Evolutionary conservation across 2,888 invertebrate genomes (phyloP).

Genomic region (Cephus runcator): DNA sequence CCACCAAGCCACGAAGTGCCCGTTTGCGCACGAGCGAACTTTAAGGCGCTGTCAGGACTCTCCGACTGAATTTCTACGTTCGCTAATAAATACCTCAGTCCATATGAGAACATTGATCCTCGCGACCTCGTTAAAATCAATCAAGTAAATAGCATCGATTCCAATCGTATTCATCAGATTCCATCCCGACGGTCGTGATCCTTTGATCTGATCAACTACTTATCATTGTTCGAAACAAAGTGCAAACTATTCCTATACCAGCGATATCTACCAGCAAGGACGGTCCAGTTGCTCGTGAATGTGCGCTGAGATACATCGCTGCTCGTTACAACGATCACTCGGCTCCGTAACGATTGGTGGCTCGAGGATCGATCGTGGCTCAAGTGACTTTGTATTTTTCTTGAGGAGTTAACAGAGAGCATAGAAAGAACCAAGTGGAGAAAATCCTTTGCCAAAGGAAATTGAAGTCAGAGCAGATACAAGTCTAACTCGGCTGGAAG

Average conservation of each 20-base stretch:
- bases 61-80: background rate
- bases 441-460: background rate
- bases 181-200: background rate
- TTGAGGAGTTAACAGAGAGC: background rate
- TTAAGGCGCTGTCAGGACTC: background rate
- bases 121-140: background rate
- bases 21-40: background rate
- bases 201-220: background rate
- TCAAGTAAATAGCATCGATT: background rate
- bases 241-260: background rate
- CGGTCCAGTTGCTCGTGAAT: background rate
- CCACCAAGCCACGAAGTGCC: conserved; percentile 14
- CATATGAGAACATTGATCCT: background rate
- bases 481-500: background rate
- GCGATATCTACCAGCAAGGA: background rate
- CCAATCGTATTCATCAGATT: background rate
- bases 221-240: background rate
- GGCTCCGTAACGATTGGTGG: background rate
- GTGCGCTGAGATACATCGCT: background rate
- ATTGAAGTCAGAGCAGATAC: too few species aligned
- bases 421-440: background rate
- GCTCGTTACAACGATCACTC: background rate
- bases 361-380: background rate
- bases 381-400: background rate
- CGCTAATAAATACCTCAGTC: background rate